Evolutionary conservation across 2,888 invertebrate species (phyloP), one percentile per base, ranked within the genome.

Genomic region (Baccha elongata): DNA sequence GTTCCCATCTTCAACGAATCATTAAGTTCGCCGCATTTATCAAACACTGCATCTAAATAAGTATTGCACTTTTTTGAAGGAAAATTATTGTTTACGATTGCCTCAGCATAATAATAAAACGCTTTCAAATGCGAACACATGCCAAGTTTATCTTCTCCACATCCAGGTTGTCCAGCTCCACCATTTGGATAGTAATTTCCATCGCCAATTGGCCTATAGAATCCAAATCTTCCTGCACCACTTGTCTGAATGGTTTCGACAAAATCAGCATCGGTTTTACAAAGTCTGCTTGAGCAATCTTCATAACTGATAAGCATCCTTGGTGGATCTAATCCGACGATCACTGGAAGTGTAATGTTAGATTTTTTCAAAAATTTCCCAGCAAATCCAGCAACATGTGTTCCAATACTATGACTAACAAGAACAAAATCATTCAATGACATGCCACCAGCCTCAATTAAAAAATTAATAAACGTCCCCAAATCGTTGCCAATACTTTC

Each of bases 391-490:
- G 93, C 92, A 3, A 93, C 92, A 85, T 93, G 93, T 2, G 93
- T 93, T 0, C 93, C 93, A 69, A 93, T 89, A 78, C 93, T 93
- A 84, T 93, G 93, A 0, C 93, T 93, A 73, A 93, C 92, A 7
- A 90, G 68, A 91, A 91, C 87, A 91, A 93, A 85, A 90, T 88
- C 3, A 90, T 92, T 42, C 91, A 32, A 17, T 0, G 32, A 35
- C n/a, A 53, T 32, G 6, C 32, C 32, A n/a, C 17, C n/a, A 6
- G 19, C 13, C 3, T 32, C 1, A 91, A 92, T 87, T 92, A 93
- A 85, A 64, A 86, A 87, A 65, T 89, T 87, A 62, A 90, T 86
- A 69, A 89, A 65, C 0, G 10, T 48, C n/a, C 88, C 90, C 1
- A 89, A 85, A 72, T 87, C 86, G 62, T 85, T 84, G 21, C 90